phyloP scores from a whole-genome alignment of 2,888 invertebrate genomes.

The Gasteruption jaculator region DNA sequence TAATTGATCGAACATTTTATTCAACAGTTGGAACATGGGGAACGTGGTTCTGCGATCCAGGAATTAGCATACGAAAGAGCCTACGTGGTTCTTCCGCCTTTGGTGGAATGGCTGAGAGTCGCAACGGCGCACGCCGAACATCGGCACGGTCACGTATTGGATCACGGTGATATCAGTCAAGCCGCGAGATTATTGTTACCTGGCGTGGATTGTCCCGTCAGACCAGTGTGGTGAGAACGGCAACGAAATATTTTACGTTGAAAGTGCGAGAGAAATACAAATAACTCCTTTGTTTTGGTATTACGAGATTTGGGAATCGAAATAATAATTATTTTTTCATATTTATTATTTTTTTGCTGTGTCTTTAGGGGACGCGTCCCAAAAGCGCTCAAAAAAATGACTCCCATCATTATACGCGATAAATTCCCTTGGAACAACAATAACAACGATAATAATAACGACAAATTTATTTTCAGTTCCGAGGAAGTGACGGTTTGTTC shows the following conservation, averaged over 20 bases:
- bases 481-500: slow-evolving; percentile 57
- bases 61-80: slow-evolving; percentile 83
- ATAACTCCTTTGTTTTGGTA: no score
- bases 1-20: background rate
- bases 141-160: slow-evolving; percentile 71
- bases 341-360: no score
- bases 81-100: slow-evolving; percentile 81
- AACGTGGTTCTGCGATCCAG: slow-evolving; percentile 57
- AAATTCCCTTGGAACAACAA: no score
- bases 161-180: slow-evolving; percentile 84
- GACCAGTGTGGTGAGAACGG: slow-evolving; percentile 65
- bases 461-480: slow-evolving; percentile 49
- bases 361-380: no score
- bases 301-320: no score
- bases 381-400: no score
- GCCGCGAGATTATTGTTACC: slow-evolving; percentile 81
- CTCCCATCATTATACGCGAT: no score
- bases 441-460: no score
- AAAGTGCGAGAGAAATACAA: no score
- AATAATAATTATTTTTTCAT: no score
- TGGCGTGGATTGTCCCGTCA: slow-evolving; percentile 83
- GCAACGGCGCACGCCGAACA: slow-evolving; percentile 79
- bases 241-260: no score
- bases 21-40: slow-evolving; percentile 64
- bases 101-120: slow-evolving; percentile 88